These are phyloP conservation scores for Tautogolabrus adspersus DNA, from an alignment of 2,113 vertebrate species.

Conservation along the genomic window DNA sequence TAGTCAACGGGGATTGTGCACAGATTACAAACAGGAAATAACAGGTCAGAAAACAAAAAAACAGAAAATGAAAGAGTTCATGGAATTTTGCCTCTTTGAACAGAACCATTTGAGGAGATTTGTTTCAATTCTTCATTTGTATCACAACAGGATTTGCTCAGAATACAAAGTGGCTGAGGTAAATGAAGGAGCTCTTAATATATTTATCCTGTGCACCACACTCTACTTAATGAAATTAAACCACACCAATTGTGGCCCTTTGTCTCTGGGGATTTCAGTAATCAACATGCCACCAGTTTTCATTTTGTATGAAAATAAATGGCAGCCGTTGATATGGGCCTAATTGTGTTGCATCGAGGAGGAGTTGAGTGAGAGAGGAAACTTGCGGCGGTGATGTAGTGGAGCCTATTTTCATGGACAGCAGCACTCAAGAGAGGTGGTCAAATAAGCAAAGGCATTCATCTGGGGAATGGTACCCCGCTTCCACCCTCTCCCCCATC, in stretches of 20 bases:
- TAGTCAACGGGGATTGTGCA: not conserved
- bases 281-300: constrained; percentile 92
- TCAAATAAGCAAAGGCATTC: constrained; percentile 91
- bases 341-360: constrained; percentile 91
- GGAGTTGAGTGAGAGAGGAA: constrained; percentile 84
- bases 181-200: constrained; percentile 87
- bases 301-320: constrained; percentile 98
- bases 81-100: constrained; percentile 29
- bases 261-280: constrained; percentile 89
- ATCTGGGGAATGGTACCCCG: constrained; percentile 78
- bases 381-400: constrained; percentile 91
- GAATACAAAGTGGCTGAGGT: constrained; percentile 87
- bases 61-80: not conserved
- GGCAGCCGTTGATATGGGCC: constrained; percentile 92
- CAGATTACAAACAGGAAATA: not conserved
- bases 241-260: constrained; percentile 90
- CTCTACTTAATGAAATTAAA: constrained; percentile 99
- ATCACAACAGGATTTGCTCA: constrained; percentile 92
- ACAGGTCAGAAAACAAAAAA: constrained; percentile 2
- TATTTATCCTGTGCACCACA: constrained; percentile 93
- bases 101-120: constrained; percentile 29
- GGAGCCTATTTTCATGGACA: constrained; percentile 93
- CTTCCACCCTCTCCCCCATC: constrained; percentile 46
- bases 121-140: constrained; percentile 48
- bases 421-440: constrained; percentile 86